Evolutionary conservation across 1,140 invertebrate genomes (phyloP).

Genomic region (Caenorhabditis tropicalis): DNA sequence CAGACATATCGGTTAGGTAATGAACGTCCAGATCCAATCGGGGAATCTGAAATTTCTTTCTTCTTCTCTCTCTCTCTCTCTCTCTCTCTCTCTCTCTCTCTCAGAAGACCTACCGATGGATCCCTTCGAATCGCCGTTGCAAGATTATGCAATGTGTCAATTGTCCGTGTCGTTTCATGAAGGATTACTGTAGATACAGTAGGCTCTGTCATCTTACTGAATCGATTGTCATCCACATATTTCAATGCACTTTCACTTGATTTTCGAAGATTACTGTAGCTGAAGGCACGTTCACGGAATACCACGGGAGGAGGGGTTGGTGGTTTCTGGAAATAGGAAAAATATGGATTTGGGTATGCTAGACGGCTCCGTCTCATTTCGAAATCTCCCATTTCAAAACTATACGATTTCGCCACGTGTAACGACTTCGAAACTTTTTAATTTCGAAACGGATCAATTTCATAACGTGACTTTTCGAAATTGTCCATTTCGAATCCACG

Average conservation of each 20-base stretch:
- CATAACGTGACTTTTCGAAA: no score
- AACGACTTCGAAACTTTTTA: no score
- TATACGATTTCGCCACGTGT: no score
- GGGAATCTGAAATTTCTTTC: not conserved
- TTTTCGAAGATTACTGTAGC: slow-evolving; percentile 12
- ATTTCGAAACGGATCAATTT: no score
- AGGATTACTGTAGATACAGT: slow-evolving; percentile 13
- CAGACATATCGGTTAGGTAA: slow-evolving; percentile 13
- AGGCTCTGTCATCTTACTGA: slow-evolving; percentile 6
- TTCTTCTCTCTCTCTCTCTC: not conserved
- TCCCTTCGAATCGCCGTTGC: not conserved
- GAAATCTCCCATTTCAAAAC: no score
- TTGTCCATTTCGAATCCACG: no score
- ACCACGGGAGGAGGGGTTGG: not conserved
- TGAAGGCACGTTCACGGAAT: slow-evolving; percentile 31
- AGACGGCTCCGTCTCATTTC: no score
- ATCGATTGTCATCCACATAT: slow-evolving; percentile 19
- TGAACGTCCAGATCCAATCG: not conserved
- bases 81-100: not conserved
- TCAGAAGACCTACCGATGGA: not conserved
- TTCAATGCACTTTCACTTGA: slow-evolving; percentile 19
- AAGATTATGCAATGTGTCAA: slow-evolving; percentile 23
- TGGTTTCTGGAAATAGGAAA: not conserved
- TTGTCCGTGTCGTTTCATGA: slow-evolving; percentile 1
- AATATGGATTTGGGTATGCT: no score